phyloP scores from a whole-genome alignment of 2,888 invertebrate species.

The Cephus runcator region DNA sequence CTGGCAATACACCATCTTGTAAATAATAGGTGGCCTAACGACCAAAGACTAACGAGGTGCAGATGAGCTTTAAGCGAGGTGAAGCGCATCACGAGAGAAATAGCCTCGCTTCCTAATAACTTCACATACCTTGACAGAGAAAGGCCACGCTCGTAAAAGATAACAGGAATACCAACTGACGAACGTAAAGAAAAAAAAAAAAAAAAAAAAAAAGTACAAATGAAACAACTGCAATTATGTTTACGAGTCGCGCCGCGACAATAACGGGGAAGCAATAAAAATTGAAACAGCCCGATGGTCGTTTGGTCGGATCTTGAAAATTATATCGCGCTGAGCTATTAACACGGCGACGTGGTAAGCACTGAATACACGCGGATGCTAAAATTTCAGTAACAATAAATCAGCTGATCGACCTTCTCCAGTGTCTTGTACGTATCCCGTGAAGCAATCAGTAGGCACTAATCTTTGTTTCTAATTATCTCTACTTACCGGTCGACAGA shows the following conservation, averaged over 20 bases:
- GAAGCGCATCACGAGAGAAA: conserved; percentile 23
- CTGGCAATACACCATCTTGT: conserved; percentile 1
- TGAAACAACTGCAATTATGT: conserved; percentile 45
- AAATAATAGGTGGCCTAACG: conserved; percentile 21
- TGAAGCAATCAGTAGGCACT: not conserved
- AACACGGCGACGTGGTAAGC: not conserved
- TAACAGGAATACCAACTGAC: conserved; percentile 36
- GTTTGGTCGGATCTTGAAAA: not conserved
- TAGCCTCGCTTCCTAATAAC: conserved; percentile 44
- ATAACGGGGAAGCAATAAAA: conserved; percentile 41
- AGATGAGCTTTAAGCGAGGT: conserved; percentile 18
- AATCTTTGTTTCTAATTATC: not conserved
- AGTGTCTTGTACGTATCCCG: not conserved
- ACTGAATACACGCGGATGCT: not conserved
- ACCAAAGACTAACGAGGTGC: conserved; percentile 35
- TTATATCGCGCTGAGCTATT: not conserved
- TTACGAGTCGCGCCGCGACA: conserved; percentile 51
- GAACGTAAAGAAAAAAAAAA: conserved; percentile 15
- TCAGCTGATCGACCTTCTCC: not conserved
- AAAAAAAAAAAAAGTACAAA: not conserved
- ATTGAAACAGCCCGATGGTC: conserved; percentile 22
- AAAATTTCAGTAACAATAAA: not conserved
- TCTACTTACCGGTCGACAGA: not conserved
- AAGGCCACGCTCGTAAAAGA: conserved; percentile 48
- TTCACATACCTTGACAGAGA: conserved; percentile 46